Conservation (phyloP, 2,113 vertebrate genomes). For the Pteronura brasiliensis region DNA sequence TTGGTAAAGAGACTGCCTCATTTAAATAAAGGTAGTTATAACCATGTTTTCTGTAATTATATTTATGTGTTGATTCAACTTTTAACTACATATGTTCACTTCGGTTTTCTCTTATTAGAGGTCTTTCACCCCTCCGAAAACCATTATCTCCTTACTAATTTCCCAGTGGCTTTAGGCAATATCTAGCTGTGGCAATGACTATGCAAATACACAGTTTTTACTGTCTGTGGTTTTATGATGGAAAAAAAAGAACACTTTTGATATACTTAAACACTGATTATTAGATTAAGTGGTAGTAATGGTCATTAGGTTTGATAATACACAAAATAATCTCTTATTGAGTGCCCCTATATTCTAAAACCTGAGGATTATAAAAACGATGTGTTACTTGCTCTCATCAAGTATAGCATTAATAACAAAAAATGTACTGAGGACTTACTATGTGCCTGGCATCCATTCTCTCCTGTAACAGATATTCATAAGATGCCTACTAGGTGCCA, state of each 20-base stretch:
- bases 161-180: constrained; percentile 76
- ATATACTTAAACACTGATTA: constrained; percentile 69
- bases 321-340: background rate
- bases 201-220: constrained; percentile 72
- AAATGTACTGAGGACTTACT: background rate
- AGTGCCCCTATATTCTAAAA: background rate
- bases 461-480: background rate
- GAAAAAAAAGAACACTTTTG: constrained; percentile 70
- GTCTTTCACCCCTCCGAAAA: constrained; percentile 75
- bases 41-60: background rate
- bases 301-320: constrained; percentile 61
- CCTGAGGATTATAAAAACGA: background rate
- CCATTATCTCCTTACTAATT: constrained; percentile 83
- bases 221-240: constrained; percentile 64
- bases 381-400: background rate
- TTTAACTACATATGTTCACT: constrained; percentile 75
- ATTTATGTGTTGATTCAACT: constrained; percentile 60
- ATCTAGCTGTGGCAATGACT: constrained; percentile 73
- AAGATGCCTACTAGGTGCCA: background rate
- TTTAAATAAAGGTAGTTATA: constrained; percentile 1
- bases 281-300: constrained; percentile 70
- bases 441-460: background rate
- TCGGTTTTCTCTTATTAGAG: constrained; percentile 77
- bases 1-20: background rate
- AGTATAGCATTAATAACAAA: background rate